A percentile compares a stretch with the other conserved stretches of the same genome.
These are phyloP conservation scores for Bombyx mandarina DNA, from an alignment of 1,140 invertebrate genomes.

Conservation along the genomic window DNA sequence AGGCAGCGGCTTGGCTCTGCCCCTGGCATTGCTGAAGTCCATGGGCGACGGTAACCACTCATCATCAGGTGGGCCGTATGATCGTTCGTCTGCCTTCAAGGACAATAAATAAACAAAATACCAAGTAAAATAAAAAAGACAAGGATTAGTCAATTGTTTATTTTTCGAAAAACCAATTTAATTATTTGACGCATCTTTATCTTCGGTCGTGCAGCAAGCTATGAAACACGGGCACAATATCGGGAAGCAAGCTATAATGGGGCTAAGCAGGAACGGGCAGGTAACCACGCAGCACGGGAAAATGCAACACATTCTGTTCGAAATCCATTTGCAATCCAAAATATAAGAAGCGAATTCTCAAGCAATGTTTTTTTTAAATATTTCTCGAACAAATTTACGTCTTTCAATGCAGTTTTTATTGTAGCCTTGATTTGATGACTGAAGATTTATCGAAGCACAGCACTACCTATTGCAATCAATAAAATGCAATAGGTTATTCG, in stretches of 20 bases:
- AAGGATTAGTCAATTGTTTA: not conserved
- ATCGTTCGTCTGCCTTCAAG: not conserved
- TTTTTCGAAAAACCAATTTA: not conserved
- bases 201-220: not conserved
- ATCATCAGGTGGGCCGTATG: too few relatives aligned
- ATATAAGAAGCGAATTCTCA: not conserved
- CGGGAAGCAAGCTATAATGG: conserved; percentile 4
- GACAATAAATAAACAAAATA: not conserved
- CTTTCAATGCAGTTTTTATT: too few relatives aligned
- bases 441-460: too few relatives aligned
- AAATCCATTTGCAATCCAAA: not conserved
- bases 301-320: conserved; percentile 1
- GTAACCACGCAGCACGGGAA: not conserved
- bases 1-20: too few relatives aligned
- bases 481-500: too few relatives aligned
- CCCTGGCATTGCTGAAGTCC: too few relatives aligned
- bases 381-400: too few relatives aligned
- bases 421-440: too few relatives aligned
- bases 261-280: conserved; percentile 3
- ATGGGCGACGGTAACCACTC: too few relatives aligned
- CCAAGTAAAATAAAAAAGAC: not conserved
- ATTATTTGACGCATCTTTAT: not conserved
- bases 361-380: too few relatives aligned
- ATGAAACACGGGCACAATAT: conserved; percentile 3
- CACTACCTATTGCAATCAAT: too few relatives aligned